phyloP scores from a whole-genome alignment of 2,113 vertebrate genomes.

The Lampris megalopsis region DNA sequence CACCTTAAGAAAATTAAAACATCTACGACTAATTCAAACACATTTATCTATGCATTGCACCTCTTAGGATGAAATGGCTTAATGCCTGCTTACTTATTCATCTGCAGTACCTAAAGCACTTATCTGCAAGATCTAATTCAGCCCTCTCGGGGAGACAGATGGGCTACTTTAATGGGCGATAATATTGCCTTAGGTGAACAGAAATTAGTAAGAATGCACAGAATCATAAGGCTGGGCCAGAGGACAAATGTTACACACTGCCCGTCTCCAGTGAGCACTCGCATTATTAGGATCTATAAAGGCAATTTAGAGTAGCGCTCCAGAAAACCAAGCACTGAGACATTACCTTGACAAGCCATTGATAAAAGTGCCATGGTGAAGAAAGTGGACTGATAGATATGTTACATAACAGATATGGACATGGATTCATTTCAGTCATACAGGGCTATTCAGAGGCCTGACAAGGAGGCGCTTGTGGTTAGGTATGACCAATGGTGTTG shows the following conservation, averaged over 20 bases:
- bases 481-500: slow-evolving; percentile 86
- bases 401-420: slow-evolving; percentile 41
- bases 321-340: slow-evolving; percentile 6
- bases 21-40: not conserved
- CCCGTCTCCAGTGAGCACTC: slow-evolving; percentile 13
- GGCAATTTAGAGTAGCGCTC: slow-evolving; percentile 16
- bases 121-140: slow-evolving; percentile 1
- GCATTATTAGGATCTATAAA: slow-evolving; percentile 20
- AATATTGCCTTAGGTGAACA: slow-evolving; percentile 22
- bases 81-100: slow-evolving; percentile 12
- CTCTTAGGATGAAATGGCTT: not conserved
- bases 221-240: not conserved
- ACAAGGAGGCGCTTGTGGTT: slow-evolving; percentile 47
- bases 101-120: slow-evolving; percentile 11
- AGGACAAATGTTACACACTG: slow-evolving; percentile 3
- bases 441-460: slow-evolving; percentile 22
- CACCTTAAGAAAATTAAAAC: not conserved
- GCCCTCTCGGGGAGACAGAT: not conserved
- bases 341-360: slow-evolving; percentile 38
- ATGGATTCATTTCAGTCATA: slow-evolving; percentile 13
- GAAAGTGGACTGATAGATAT: slow-evolving; percentile 26
- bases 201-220: slow-evolving; percentile 9
- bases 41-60: not conserved
- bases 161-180: slow-evolving; percentile 13
- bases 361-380: slow-evolving; percentile 41